phyloP scores from a whole-genome alignment of 2,113 vertebrate species.

The Cercopithecus mona region DNA sequence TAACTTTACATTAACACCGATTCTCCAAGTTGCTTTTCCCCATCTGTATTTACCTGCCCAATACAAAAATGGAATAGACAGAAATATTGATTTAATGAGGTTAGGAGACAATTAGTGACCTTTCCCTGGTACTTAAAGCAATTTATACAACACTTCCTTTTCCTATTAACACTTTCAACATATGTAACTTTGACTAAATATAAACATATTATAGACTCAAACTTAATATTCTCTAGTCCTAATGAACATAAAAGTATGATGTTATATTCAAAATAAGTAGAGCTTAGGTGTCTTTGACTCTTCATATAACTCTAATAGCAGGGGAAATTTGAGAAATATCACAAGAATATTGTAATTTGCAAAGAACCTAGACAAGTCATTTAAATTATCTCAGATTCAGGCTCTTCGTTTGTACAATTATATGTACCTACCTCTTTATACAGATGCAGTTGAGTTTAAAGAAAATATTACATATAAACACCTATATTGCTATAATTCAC shows the following conservation, averaged over 20 bases:
- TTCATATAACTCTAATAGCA: neutral
- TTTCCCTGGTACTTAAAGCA: neutral
- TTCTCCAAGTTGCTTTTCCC: neutral
- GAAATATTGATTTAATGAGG: neutral
- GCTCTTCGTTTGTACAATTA: neutral
- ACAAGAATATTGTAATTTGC: neutral
- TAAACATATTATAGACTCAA: neutral
- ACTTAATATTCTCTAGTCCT: neutral
- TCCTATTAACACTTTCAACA: neutral
- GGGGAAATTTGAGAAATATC: neutral
- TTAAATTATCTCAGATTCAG: neutral
- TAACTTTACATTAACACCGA: neutral
- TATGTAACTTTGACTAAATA: neutral
- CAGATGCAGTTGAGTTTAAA: neutral
- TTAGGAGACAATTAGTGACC: neutral
- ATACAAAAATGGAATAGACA: neutral
- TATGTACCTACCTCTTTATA: neutral
- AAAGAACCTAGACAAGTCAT: neutral
- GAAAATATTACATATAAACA: neutral
- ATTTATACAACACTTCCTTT: neutral
- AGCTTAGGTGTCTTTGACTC: neutral
- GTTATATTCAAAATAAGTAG: neutral
- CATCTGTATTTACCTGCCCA: neutral
- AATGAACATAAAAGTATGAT: neutral
- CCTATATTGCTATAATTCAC: neutral